A percentile compares a stretch with the other conserved stretches of the same genome.
phyloP scores from a whole-genome alignment of 2,113 vertebrate species.

The Perca schrenkii region DNA sequence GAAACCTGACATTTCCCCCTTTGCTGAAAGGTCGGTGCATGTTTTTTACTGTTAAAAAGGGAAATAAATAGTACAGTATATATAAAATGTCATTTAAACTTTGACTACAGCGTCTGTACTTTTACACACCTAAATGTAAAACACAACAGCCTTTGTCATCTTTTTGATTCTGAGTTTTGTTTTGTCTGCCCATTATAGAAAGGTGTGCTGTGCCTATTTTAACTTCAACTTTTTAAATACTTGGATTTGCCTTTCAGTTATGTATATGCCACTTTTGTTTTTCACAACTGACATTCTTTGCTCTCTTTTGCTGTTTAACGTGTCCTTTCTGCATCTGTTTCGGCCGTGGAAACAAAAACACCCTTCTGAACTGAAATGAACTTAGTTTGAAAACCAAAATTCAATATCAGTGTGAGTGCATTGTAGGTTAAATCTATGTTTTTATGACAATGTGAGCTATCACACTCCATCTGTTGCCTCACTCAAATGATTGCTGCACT shows the following conservation, averaged over 20 bases:
- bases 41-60: background rate
- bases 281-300: background rate
- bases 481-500: background rate
- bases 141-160: background rate
- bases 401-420: background rate
- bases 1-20: background rate
- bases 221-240: too few species aligned
- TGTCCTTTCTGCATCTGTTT: background rate
- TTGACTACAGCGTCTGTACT: background rate
- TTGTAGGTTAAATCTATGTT: background rate
- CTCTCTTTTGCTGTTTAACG: background rate
- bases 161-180: background rate
- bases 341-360: background rate
- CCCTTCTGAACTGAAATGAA: conserved; percentile 9
- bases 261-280: background rate
- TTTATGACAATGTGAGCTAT: conserved; percentile 20
- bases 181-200: background rate
- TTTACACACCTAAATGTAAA: background rate
- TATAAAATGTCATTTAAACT: background rate
- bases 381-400: background rate
- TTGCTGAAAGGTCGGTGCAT: background rate
- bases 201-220: background rate
- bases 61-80: background rate
- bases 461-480: conserved; percentile 3
- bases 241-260: background rate